These are phyloP conservation scores for Artemisiospiza belli DNA, from an alignment of 2,113 vertebrate species.

Conservation along the genomic window DNA sequence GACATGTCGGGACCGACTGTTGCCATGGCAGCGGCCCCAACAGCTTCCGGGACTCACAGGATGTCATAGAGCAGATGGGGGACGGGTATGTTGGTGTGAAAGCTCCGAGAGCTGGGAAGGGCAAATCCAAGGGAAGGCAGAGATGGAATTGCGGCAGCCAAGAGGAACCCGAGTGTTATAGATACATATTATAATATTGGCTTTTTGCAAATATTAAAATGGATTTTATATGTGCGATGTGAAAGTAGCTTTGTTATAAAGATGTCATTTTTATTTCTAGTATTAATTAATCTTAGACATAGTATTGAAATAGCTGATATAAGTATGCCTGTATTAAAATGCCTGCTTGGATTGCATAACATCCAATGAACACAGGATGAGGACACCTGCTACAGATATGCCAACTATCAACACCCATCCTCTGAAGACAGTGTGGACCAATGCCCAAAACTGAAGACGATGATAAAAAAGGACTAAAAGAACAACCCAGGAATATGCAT, in stretches of 20 bases:
- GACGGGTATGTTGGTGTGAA: too few relatives aligned
- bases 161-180: not conserved
- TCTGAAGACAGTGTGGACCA: not conserved
- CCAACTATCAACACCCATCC: not conserved
- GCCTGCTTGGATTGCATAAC: not conserved
- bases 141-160: not conserved
- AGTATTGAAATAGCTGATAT: not conserved
- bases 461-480: not conserved
- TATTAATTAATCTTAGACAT: not conserved
- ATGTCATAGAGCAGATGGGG: not conserved
- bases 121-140: not conserved
- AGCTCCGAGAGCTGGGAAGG: not conserved
- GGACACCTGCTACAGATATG: not conserved
- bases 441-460: not conserved
- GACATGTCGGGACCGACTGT: not conserved
- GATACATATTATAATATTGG: not conserved
- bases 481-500: not conserved
- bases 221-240: not conserved
- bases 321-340: not conserved
- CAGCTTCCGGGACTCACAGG: not conserved
- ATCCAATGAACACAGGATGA: not conserved
- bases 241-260: not conserved
- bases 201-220: too few relatives aligned
- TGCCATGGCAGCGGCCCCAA: not conserved
- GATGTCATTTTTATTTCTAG: not conserved